Evolutionary conservation across 2,888 invertebrate species (phyloP), one percentile per base, ranked within the genome.

Genomic region (Rhogogaster chlorosoma): DNA sequence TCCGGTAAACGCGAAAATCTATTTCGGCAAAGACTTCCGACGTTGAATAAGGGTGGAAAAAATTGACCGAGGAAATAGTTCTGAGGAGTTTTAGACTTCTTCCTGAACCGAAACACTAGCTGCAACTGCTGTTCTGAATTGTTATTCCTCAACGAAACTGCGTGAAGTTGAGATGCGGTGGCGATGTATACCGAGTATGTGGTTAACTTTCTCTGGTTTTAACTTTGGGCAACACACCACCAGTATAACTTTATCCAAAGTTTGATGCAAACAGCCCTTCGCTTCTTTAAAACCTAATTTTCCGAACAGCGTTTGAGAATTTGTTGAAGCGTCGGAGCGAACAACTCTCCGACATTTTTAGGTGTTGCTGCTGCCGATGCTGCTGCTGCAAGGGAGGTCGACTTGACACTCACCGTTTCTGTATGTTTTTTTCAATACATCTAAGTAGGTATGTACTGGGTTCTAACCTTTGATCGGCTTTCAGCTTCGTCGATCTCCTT

Each of bases 81-180:
- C 5, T 53, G 18, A 26, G 18, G 53, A 77, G 29, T 53, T 77
- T 32, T 15, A 29, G 18, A n/a, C 77, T 15, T n/a, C 3, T 53
- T 38, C 29, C 71, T 49, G 18, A 29, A 45, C 53, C 49, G 7
- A 42, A 42, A 67, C 26, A 32, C 67, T 29, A 29, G 45, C 15
- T 77, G 49, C 77, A 77, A 77, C 53, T 77, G 53, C 18, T 77
- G 32, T 77, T 53, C 49, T 3, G 49, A 77, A 77, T 77, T 77
- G 77, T 77, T 77, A 77, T 77, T 77, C 77, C 26, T 49, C 29
- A 15, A 53, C 15, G 53, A 77, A 32, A 77, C 77, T 1, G 49
- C 29, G 77, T 53, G 29, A 45, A 53, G 77, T 53, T 77, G 53
- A 53, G 77, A 32, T 77, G 53, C 29, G 77, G 32, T 49, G 6